A percentile compares a stretch with the other conserved stretches of the same genome.
Evolutionary conservation across 1,140 invertebrate genomes (phyloP).

Genomic region (Pseudomyrmex pallidus): DNA sequence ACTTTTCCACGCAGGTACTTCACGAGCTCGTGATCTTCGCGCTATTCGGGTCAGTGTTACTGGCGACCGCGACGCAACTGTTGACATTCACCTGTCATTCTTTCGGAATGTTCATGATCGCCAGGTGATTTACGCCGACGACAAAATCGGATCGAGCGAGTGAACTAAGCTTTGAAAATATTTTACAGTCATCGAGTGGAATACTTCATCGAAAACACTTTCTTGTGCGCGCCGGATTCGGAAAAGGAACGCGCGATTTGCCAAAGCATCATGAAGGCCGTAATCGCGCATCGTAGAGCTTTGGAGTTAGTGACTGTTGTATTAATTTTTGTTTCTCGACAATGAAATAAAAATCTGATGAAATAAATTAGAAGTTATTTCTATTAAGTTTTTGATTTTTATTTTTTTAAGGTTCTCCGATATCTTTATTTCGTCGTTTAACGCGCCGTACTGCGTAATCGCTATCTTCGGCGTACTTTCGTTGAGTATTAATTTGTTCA

Average conservation of each 20-base stretch:
- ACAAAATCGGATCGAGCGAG: not conserved
- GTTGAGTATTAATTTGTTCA: conserved; percentile 37
- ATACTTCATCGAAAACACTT: not conserved
- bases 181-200: conserved; percentile 28
- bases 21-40: not conserved
- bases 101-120: conserved; percentile 33
- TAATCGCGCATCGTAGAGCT: conserved; percentile 18
- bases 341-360: too few relatives aligned
- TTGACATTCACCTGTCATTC: conserved; percentile 10
- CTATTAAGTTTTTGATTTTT: not conserved
- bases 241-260: conserved; percentile 10
- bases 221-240: not conserved
- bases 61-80: not conserved
- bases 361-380: not conserved
- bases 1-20: not conserved
- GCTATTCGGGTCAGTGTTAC: not conserved
- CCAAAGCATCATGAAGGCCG: not conserved
- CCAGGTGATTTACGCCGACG: conserved; percentile 17
- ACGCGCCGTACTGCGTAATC: not conserved
- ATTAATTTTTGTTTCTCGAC: not conserved
- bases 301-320: not conserved
- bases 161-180: not conserved
- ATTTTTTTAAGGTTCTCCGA: conserved; percentile 32
- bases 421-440: not conserved
- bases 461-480: conserved; percentile 18